Conservation (phyloP, 2,113 vertebrate species). For the Motacilla alba region DNA sequence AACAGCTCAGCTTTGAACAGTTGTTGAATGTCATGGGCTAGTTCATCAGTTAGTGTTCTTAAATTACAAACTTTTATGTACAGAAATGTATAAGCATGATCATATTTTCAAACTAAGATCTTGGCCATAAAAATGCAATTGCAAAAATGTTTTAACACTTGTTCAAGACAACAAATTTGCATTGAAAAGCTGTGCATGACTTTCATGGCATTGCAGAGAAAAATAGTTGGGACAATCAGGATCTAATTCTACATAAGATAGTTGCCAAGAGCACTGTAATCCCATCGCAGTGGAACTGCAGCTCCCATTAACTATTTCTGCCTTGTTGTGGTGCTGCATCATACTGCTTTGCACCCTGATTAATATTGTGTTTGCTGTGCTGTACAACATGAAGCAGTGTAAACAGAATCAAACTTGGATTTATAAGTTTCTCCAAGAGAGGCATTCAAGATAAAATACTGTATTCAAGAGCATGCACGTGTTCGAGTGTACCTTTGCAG, state of each 20-base stretch:
- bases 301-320: background rate
- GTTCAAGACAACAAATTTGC: background rate
- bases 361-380: background rate
- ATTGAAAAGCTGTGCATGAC: background rate
- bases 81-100: rapidly evolving
- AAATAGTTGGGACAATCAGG: background rate
- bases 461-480: rapidly evolving
- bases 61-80: background rate
- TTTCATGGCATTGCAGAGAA: background rate
- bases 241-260: background rate
- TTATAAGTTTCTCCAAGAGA: background rate
- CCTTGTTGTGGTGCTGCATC: background rate
- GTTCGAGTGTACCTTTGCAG: background rate
- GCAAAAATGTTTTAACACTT: background rate
- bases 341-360: background rate
- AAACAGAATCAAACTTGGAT: background rate
- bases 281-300: background rate
- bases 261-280: background rate
- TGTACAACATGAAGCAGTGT: background rate
- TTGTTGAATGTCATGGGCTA: background rate
- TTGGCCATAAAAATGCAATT: background rate
- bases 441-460: background rate
- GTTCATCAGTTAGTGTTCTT: background rate
- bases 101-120: background rate
- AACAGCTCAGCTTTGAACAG: background rate